These are phyloP conservation scores for Lamellibrachia satsuma DNA, from an alignment of 2,888 invertebrate species.

Conservation along the genomic window DNA sequence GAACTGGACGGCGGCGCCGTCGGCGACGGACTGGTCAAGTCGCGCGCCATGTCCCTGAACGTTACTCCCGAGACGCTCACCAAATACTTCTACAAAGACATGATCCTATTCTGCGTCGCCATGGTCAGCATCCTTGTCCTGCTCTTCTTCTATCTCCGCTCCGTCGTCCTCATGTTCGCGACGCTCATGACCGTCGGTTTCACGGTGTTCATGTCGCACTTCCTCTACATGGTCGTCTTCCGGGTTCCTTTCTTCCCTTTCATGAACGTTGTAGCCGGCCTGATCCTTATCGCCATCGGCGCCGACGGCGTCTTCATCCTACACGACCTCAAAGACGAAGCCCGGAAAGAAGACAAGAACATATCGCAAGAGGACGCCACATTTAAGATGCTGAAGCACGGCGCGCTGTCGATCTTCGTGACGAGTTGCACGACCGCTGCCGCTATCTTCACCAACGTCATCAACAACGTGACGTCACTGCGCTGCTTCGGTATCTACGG, in stretches of 20 bases:
- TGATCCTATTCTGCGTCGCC: not conserved
- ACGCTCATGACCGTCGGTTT: slow-evolving; percentile 35
- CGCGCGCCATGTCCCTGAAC: not conserved
- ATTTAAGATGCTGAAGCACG: slow-evolving; percentile 77
- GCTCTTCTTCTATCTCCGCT: slow-evolving; percentile 33
- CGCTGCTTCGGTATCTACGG: slow-evolving; percentile 80
- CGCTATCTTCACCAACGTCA: slow-evolving; percentile 90
- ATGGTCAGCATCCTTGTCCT: slow-evolving; percentile 5
- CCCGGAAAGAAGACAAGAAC: not conserved
- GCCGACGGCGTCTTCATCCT: slow-evolving; percentile 43
- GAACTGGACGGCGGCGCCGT: not conserved
- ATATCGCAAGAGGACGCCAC: not conserved
- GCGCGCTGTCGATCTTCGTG: slow-evolving; percentile 88
- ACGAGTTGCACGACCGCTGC: slow-evolving; percentile 93
- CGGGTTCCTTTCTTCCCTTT: slow-evolving; percentile 55
- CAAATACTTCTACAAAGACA: not conserved
- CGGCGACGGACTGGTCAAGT: not conserved
- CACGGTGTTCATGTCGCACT: slow-evolving; percentile 10
- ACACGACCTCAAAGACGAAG: slow-evolving; percentile 30
- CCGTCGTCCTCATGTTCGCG: slow-evolving; percentile 34
- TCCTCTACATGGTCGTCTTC: slow-evolving; percentile 72
- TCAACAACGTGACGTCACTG: slow-evolving; percentile 91
- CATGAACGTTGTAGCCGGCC: slow-evolving; percentile 35
- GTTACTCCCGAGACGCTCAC: not conserved
- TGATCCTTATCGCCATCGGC: slow-evolving; percentile 39